Evolutionary conservation across 64 coral and sea anemone species (phyloP), one percentile per base, ranked within the genome.

Genomic region (Montipora capricornis): DNA sequence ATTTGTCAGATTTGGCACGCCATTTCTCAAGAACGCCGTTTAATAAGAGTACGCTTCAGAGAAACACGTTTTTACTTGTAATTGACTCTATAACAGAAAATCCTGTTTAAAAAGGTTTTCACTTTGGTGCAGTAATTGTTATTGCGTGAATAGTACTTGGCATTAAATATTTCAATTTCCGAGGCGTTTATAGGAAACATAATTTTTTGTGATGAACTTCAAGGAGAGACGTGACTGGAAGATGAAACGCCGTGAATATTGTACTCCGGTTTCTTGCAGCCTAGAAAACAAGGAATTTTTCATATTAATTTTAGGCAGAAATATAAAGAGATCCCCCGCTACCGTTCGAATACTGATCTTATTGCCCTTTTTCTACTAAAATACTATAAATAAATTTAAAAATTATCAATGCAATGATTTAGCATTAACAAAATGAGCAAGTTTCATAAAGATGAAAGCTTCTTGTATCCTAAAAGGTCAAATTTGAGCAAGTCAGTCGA

Each of bases 11-110:
- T 19, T 78, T 48, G 76, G 46, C 17, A 49, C 66, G 82, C 46
- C 82, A 84, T 83, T 83, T 68, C 16, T 84, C 17, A 20, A 20
- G 64, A 86, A 86, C 26, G 13, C 59, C 37, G 37, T 37, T 37
- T 16, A 11, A 24, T 86, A 49, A 62, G 47, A 8, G 49, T 71
- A 70, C 53, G 53, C 11, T 57, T 57, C 53, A 57, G 66, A 71
- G 57, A 84, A 29, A 37, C 46, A 84, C 48, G 60, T 66, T 68
- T 47, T 67, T 16, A 24, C 29, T 67, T 60, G 10, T 84, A 84
- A 84, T 67, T 84, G 68, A 14, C 37, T 6, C 59, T 68, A 47
- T 67, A 58, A 13, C 20, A 22, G 17, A 80, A 79, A 80, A n/a
- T 49, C 49, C 19, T 24, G n/a, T 80, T 58, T 24, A 80, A 80